Conservation (phyloP, 2,113 vertebrate genomes). For the Microtus oregoni region DNA sequence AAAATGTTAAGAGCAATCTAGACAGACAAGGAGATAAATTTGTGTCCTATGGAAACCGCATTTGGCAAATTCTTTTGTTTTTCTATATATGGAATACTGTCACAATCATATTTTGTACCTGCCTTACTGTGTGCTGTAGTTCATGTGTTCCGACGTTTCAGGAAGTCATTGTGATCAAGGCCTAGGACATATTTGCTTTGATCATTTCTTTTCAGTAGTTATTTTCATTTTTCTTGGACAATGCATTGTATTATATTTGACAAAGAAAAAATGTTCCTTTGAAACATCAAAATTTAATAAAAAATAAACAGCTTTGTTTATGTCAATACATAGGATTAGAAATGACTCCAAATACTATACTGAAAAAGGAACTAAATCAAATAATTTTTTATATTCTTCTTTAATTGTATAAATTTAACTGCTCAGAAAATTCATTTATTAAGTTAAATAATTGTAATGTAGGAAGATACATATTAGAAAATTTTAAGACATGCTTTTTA, state of each 20-base stretch:
- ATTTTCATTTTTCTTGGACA: not conserved
- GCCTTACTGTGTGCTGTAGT: not conserved
- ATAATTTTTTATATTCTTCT: not conserved
- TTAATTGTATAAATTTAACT: slow-evolving; percentile 34
- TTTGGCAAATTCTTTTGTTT: slow-evolving; percentile 9
- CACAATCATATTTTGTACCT: not conserved
- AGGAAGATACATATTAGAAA: slow-evolving; percentile 26
- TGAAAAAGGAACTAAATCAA: slow-evolving; percentile 19
- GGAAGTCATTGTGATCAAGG: not conserved
- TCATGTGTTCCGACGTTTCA: not conserved
- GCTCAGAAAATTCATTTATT: not conserved
- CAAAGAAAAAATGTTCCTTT: not conserved
- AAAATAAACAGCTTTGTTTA: slow-evolving; percentile 8
- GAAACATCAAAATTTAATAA: slow-evolving; percentile 31
- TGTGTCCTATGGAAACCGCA: not conserved
- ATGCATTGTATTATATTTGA: not conserved
- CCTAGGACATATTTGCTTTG: not conserved
- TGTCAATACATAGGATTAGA: slow-evolving; percentile 30
- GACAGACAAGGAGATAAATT: not conserved
- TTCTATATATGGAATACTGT: not conserved
- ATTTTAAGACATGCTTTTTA: not conserved
- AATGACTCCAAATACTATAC: not conserved
- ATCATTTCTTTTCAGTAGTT: not conserved
- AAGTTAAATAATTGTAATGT: not conserved
- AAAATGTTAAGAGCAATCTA: not conserved